Percentiles rank a stretch among this genome's conserved stretches.
These are phyloP conservation scores for Temnothorax ravouxi DNA, from an alignment of 2,888 invertebrate genomes.

Conservation along the genomic window DNA sequence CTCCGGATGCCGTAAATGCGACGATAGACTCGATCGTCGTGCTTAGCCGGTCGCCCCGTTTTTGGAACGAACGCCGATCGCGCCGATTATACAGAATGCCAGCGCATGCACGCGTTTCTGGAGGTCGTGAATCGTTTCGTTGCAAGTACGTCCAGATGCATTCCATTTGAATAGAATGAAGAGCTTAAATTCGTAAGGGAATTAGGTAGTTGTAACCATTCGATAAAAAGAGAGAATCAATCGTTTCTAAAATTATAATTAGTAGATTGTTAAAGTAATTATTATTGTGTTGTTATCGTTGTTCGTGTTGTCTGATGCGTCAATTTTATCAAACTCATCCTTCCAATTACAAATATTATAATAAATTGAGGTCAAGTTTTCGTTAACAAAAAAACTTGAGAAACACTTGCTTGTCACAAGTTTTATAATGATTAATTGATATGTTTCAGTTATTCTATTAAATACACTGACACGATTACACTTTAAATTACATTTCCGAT, in stretches of 20 bases:
- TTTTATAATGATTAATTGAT: neutral
- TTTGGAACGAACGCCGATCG: constrained; percentile 55
- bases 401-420: neutral
- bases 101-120: constrained; percentile 16
- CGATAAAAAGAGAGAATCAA: neutral
- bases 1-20: constrained; percentile 42
- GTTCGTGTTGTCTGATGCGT: no score
- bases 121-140: constrained; percentile 1
- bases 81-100: constrained; percentile 12
- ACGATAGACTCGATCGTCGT: constrained; percentile 45
- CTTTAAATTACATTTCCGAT: constrained; percentile 5
- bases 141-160: neutral
- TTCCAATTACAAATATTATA: neutral
- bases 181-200: neutral
- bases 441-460: neutral
- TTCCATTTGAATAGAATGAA: neutral
- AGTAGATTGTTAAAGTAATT: neutral
- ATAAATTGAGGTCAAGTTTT: neutral
- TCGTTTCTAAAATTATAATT: neutral
- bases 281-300: neutral
- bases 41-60: constrained; percentile 55
- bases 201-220: neutral
- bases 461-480: neutral
- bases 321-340: neutral
- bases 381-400: neutral